Percentiles rank a stretch among this genome's conserved stretches.
Evolutionary conservation across 2,797 vertebrate species (phyloP).

Genomic region (Florisuga fusca): DNA sequence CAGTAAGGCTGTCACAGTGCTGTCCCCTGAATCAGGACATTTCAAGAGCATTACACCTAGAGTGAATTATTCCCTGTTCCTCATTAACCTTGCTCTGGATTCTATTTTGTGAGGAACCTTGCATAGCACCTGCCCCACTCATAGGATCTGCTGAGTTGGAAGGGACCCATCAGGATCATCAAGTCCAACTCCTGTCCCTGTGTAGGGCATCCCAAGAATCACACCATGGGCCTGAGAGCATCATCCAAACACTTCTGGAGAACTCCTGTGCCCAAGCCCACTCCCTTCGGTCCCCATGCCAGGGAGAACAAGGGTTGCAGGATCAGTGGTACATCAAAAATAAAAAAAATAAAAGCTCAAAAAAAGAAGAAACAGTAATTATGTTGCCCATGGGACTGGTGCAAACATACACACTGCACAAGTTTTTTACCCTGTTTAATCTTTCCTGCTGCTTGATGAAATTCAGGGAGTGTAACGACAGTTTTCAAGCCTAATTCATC

Average conservation of each 20-base stretch:
- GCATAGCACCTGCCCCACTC: background rate
- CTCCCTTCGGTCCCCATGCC: rapidly evolving
- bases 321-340: background rate
- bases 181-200: too few relatives aligned
- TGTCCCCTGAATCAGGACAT: conserved; percentile 53
- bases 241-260: too few relatives aligned
- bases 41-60: background rate
- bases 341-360: background rate
- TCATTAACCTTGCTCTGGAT: conserved; percentile 20
- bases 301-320: rapidly evolving
- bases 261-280: too few relatives aligned
- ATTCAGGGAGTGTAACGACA: background rate
- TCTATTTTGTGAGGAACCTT: background rate
- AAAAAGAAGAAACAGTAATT: background rate
- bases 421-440: background rate
- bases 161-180: too few relatives aligned
- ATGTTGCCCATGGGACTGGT: background rate
- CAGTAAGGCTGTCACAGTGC: background rate
- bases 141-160: too few relatives aligned
- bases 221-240: too few relatives aligned
- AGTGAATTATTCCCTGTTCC: background rate
- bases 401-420: rapidly evolving
- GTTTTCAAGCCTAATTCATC: background rate
- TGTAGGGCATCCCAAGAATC: too few relatives aligned
- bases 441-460: background rate